These are phyloP conservation scores for Otolemur garnettii DNA, from an alignment of 2,113 vertebrate species.

Conservation along the genomic window DNA sequence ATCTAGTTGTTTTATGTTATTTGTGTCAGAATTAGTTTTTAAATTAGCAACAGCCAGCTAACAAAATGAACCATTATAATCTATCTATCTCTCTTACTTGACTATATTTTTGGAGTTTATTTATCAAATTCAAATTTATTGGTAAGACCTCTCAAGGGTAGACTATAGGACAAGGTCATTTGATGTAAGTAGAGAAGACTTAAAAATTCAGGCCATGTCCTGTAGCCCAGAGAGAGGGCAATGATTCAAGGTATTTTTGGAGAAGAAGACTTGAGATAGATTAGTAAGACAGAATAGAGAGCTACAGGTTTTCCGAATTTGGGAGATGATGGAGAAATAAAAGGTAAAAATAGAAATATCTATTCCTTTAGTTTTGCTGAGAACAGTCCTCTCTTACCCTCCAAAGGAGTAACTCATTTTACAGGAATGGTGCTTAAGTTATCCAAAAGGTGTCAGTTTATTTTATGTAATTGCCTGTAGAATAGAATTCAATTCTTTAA, in stretches of 20 bases:
- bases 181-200: not conserved
- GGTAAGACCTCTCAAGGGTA: not conserved
- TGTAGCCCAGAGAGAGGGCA: not conserved
- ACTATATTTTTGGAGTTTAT: not conserved
- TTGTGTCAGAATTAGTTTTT: not conserved
- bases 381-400: not conserved
- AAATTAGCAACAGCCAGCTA: not conserved
- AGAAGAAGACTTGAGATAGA: not conserved
- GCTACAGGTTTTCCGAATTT: not conserved
- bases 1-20: not conserved
- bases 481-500: not conserved
- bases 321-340: not conserved
- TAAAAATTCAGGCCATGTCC: not conserved
- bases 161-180: not conserved
- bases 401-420: not conserved
- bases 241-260: not conserved
- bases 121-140: not conserved
- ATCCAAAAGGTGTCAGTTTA: not conserved
- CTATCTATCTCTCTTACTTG: not conserved
- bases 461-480: constrained; percentile 1
- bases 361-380: not conserved
- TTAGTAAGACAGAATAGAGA: not conserved
- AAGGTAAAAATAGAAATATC: not conserved
- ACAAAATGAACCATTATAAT: not conserved
- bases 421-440: not conserved